These are phyloP conservation scores for Numenius arquata DNA, from an alignment of 2,113 vertebrate genomes.

Conservation along the genomic window DNA sequence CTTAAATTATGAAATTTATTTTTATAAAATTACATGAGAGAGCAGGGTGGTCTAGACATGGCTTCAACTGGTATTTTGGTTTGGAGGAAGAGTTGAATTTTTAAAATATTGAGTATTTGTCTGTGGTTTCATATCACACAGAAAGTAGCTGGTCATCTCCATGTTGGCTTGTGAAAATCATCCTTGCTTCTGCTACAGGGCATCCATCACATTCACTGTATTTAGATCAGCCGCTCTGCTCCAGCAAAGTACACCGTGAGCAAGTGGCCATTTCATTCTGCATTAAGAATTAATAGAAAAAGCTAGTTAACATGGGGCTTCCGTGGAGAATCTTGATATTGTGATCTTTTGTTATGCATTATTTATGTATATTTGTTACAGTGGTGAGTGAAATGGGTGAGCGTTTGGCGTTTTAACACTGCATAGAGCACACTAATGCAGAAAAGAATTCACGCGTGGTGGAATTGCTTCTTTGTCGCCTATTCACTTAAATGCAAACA, in stretches of 20 bases:
- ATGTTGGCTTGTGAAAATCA: neutral
- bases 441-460: rapidly evolving
- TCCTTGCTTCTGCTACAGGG: neutral
- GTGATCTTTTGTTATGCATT: neutral
- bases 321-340: neutral
- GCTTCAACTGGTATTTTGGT: neutral
- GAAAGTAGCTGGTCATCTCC: neutral
- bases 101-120: neutral
- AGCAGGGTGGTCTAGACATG: neutral
- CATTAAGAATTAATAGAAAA: neutral
- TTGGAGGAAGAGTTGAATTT: neutral
- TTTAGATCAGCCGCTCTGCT: neutral
- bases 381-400: neutral
- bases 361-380: neutral
- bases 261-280: neutral
- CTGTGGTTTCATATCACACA: neutral
- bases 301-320: neutral
- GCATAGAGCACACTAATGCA: neutral
- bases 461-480: neutral
- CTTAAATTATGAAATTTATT: neutral
- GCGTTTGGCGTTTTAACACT: neutral
- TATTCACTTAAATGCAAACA: neutral
- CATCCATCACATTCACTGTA: neutral
- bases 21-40: neutral
- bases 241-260: neutral